phyloP scores from a whole-genome alignment of 2,888 invertebrate genomes.

The Leptinotarsa peninsularis region DNA sequence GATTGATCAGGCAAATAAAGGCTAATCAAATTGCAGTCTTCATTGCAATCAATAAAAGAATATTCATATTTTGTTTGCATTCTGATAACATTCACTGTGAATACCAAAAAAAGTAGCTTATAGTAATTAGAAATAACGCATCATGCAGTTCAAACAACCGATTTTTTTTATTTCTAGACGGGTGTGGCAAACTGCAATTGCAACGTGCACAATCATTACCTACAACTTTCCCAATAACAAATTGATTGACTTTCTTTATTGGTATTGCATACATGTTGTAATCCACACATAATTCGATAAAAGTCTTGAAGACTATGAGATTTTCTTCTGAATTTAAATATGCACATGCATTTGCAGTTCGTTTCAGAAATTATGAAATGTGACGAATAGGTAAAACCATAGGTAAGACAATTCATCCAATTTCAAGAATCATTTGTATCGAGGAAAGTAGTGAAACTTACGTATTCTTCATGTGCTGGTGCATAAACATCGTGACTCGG shows the following conservation, averaged over 20 bases:
- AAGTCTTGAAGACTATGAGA: not conserved
- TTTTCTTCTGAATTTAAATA: not conserved
- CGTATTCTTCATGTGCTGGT: slow-evolving; percentile 49
- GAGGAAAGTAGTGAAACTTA: slow-evolving; percentile 34
- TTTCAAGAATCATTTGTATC: not conserved
- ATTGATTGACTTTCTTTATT: not conserved
- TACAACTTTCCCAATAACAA: slow-evolving; percentile 3
- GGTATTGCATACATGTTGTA: not conserved
- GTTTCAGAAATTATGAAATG: not conserved
- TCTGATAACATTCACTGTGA: not conserved
- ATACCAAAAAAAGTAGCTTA: not conserved
- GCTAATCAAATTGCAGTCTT: too few relatives aligned
- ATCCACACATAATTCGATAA: not conserved
- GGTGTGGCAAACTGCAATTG: slow-evolving; percentile 1
- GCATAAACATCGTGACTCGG: slow-evolving; percentile 44
- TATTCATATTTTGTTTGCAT: too few relatives aligned
- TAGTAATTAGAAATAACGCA: not conserved
- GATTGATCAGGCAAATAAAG: too few relatives aligned
- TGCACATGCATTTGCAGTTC: not conserved
- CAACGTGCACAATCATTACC: not conserved
- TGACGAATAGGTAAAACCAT: too few relatives aligned
- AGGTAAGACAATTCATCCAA: too few relatives aligned
- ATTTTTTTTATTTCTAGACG: not conserved
- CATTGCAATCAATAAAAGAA: too few relatives aligned
- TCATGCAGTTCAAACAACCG: not conserved